Percentiles rank a stretch among this genome's conserved stretches.
Evolutionary conservation across 2,888 invertebrate genomes (phyloP).

Genomic region (Eupelmus urozonus): DNA sequence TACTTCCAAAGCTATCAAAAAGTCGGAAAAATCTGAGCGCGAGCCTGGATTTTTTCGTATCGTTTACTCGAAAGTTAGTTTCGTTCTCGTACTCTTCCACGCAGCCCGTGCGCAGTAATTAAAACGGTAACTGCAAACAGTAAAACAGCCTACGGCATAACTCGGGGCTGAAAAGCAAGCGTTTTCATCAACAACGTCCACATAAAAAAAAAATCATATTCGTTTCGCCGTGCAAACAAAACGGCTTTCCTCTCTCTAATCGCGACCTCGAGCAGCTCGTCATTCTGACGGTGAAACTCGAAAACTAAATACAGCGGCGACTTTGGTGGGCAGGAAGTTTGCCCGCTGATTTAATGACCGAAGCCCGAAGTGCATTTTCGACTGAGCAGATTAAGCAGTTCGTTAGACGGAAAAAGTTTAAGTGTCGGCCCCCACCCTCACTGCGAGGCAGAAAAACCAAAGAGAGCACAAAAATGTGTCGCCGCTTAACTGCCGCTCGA

Average conservation of each 20-base stretch:
- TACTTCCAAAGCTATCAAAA: background rate
- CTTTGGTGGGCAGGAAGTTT: too few relatives aligned
- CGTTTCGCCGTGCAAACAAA: constrained; percentile 20
- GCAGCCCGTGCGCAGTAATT: constrained; percentile 1
- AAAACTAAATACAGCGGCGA: background rate
- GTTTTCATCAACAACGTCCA: constrained; percentile 15
- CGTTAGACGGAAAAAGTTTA: constrained; percentile 35
- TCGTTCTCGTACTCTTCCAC: background rate
- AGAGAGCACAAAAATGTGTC: background rate
- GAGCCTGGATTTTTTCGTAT: background rate
- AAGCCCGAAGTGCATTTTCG: background rate
- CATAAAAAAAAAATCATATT: constrained; percentile 2
- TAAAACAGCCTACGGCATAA: background rate
- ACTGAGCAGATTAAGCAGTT: constrained; percentile 27
- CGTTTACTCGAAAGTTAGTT: constrained; percentile 5
- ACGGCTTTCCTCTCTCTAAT: background rate
- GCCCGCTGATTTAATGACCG: constrained; percentile 11
- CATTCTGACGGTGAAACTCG: constrained; percentile 7
- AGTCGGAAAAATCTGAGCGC: background rate
- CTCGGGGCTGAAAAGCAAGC: constrained; percentile 12
- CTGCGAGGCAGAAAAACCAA: background rate
- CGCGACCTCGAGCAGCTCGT: background rate
- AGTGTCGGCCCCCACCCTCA: too few relatives aligned
- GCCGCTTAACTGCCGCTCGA: constrained; percentile 1
- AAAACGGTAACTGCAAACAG: constrained; percentile 35